Percentiles rank a stretch among this genome's conserved stretches.
phyloP scores from a whole-genome alignment of 2,797 vertebrate genomes.

The Siniperca obscura region DNA sequence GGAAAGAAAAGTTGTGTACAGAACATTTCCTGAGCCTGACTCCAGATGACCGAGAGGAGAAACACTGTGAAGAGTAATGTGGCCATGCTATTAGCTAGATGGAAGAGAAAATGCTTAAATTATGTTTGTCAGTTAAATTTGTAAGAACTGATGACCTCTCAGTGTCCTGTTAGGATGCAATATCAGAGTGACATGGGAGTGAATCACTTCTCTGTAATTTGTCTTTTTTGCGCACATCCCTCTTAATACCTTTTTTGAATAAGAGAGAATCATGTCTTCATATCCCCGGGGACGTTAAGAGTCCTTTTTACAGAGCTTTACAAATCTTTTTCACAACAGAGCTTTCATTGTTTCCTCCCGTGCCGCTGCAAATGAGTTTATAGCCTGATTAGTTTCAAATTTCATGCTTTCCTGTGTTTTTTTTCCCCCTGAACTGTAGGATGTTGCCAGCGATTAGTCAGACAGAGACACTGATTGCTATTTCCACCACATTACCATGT shows the following conservation, averaged over 20 bases:
- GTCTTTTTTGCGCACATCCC: constrained; percentile 23
- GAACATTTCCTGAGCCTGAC: background rate
- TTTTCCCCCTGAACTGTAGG: constrained; percentile 52
- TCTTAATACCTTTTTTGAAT: constrained; percentile 36
- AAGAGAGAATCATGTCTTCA: constrained; percentile 34
- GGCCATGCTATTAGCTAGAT: constrained; percentile 9
- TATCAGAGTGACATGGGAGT: constrained; percentile 43
- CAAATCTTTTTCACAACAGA: constrained; percentile 54
- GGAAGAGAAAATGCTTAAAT: constrained; percentile 39
- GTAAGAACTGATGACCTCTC: constrained; percentile 40
- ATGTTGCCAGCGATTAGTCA: constrained; percentile 68
- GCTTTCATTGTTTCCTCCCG: constrained; percentile 58
- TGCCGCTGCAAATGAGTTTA: constrained; percentile 68
- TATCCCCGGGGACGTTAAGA: constrained; percentile 31
- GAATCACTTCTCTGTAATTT: constrained; percentile 32
- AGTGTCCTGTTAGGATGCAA: constrained; percentile 18
- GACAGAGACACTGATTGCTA: constrained; percentile 73
- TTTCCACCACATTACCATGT: constrained; percentile 72
- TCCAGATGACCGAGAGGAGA: background rate
- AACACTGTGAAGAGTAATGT: constrained; percentile 19
- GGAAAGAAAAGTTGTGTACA: constrained; percentile 6
- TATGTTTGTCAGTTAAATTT: constrained; percentile 27
- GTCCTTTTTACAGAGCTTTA: constrained; percentile 40
- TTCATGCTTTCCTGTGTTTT: constrained; percentile 69
- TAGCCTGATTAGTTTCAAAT: constrained; percentile 73